A percentile compares a stretch with the other conserved stretches of the same genome.
These are phyloP conservation scores for Galbula dea DNA, from an alignment of 2,113 vertebrate species.

Conservation along the genomic window DNA sequence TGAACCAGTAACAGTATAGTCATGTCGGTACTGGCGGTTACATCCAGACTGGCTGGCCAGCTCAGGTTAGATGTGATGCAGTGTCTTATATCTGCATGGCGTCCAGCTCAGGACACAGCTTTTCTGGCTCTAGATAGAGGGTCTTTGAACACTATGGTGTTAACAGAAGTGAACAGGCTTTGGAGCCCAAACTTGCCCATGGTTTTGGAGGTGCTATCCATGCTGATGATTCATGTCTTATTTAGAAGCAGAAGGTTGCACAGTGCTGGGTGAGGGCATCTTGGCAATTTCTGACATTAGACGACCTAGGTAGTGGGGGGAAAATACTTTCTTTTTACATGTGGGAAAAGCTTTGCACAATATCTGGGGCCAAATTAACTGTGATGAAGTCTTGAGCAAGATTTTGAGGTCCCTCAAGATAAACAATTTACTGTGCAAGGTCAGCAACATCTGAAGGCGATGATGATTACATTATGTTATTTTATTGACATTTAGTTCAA, in stretches of 20 bases:
- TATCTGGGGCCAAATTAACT: not conserved
- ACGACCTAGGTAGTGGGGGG: not conserved
- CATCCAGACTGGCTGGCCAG: not conserved
- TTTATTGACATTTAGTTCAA: not conserved
- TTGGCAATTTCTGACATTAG: not conserved
- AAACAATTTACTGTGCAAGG: not conserved
- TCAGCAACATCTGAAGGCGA: not conserved
- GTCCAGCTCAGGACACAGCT: not conserved
- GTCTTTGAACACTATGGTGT: not conserved
- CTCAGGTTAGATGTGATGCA: not conserved
- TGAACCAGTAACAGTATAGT: not conserved
- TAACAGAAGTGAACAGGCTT: not conserved
- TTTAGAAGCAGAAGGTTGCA: not conserved
- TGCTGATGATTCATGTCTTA: not conserved
- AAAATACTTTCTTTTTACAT: not conserved
- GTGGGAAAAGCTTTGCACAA: not conserved
- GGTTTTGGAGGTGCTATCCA: not conserved
- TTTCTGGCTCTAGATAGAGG: not conserved
- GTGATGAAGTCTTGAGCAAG: not conserved
- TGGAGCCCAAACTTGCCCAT: not conserved
- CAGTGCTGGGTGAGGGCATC: not conserved
- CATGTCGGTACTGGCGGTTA: not conserved
- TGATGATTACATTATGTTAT: not conserved
- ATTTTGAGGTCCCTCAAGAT: not conserved
- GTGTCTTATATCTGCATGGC: not conserved